Evolutionary conservation across 92 coral and sea anemone species (phyloP).

Genomic region (Actinostola sp.): DNA sequence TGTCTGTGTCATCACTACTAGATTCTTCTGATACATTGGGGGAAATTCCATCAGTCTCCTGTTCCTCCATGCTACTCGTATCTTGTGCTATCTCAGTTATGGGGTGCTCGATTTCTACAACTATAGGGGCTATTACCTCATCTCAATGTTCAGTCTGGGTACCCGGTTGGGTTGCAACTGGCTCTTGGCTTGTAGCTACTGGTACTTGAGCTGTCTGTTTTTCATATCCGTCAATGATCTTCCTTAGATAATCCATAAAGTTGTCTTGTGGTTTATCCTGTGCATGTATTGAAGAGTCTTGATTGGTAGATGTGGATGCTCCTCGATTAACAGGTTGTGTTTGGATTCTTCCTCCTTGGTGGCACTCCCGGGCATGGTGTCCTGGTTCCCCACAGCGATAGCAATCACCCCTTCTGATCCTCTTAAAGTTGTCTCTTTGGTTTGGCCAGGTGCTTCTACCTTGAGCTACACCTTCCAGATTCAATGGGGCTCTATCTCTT

Average conservation of each 20-base stretch:
- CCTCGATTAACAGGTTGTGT: neutral
- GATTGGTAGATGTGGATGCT: neutral
- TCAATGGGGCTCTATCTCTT: neutral
- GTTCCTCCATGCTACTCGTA: neutral
- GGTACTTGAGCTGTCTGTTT: neutral
- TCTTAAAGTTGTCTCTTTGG: neutral
- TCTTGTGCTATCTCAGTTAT: constrained; percentile 4
- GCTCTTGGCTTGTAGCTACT: neutral
- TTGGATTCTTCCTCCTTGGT: neutral
- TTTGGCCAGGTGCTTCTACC: neutral
- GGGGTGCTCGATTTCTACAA: constrained; percentile 1
- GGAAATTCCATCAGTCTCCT: neutral
- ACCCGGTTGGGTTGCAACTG: neutral
- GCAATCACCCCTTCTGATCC: neutral
- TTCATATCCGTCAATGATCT: constrained; percentile 13
- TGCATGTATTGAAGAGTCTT: neutral
- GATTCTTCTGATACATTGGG: neutral
- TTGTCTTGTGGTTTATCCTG: constrained; percentile 12
- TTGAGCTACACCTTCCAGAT: constrained; percentile 2
- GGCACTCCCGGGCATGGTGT: constrained; percentile 24
- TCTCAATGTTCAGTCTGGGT: constrained; percentile 6
- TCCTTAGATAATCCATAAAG: constrained; percentile 5
- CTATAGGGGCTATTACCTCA: neutral
- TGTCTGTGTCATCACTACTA: constrained; percentile 18
- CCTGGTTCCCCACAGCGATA: constrained; percentile 25